Evolutionary conservation across 2,888 invertebrate species (phyloP), one percentile per base, ranked within the genome.

Genomic region (Phaonia tiefii): DNA sequence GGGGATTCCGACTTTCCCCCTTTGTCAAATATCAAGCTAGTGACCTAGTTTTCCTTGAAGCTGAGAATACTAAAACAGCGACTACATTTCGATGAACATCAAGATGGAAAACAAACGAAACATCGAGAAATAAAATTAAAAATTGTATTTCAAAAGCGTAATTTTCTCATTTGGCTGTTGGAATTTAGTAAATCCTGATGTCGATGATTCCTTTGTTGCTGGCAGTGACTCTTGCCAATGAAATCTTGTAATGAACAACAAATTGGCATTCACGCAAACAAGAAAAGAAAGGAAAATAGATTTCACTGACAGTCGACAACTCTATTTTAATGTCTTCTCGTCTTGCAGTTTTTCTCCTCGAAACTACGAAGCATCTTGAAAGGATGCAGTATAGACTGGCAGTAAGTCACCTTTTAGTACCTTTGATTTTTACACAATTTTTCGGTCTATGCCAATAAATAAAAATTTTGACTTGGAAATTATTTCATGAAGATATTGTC

Each of bases 11-110:
- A 31, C 31, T 31, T 5, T 8, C 31, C 31, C 31, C 31, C 31
- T 31, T 5, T 31, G 71, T 66, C 77, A 75, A 80, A 77, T 71
- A 75, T 71, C 63, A 31, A 17, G n/a, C 51, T 39, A 74, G 63
- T 81, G 80, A 81, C 80, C 80, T 78, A 75, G 78, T 75, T 81
- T 75, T 70, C 42, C 8, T 17, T n/a, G 2, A n/a, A 39, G 20
- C 39, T n/a, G n/a, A n/a, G n/a, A 60, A 54, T 25, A 44, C 44
- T 13, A 46, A 1, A 46, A 31, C 31, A 31, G 8, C 31, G 31
- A 31, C 31, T n/a, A n/a, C n/a, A n/a, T n/a, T n/a, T n/a, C 44
- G 5, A 8, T 4, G 49, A 60, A 42, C 49, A 75, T 44, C 49
- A 31, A 8, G 31, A 5, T 31, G n/a, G n/a, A n/a, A n/a, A n/a